Evolutionary conservation across 1,140 invertebrate species (phyloP), one percentile per base, ranked within the genome.

Genomic region (Lepidostoma basale): DNA sequence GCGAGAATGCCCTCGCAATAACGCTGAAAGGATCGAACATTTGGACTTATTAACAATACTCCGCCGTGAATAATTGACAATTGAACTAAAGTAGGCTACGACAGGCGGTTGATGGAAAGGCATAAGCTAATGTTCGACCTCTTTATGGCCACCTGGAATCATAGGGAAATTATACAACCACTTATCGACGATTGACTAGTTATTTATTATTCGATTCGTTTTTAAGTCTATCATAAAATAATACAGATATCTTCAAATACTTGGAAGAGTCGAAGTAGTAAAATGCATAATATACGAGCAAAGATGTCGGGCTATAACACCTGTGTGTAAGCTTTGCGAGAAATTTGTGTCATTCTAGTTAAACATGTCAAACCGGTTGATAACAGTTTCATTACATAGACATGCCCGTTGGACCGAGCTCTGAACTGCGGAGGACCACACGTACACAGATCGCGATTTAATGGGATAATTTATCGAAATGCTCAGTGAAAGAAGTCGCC

Each of bases 401-500:
- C n/a, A n/a, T n/a, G n/a, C n/a, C n/a, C n/a, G n/a, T n/a, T n/a
- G n/a, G n/a, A n/a, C 20, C 45, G 45, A 49, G 8, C 45, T 8
- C 25, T 49, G 45, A 49, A 49, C 45, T 23, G n/a, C 18, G 45
- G 8, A 12, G 18, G 45, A 49, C 45, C 45, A 23, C 45, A 49
- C 45, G 22, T 49, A 49, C 10, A 8, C 20, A 33, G 30, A 12
- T 33, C 3, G 10, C 16, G 30, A 33, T 5, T 40, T 14, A 40
- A 40, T 10, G 10, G 36, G 30, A 33, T 6, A 33, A 5, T 18
- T 18, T 16, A 16, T 18, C 3, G 25, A 28, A 54, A 14, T n/a
- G 49, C 2, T 54, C n/a, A 3, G 44, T n/a, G 52, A 56, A 33
- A 56, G 52, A 56, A 56, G 28, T 25, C n/a, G 45, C 36, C 16